phyloP scores from a whole-genome alignment of 2,797 vertebrate species.

The Sebastes matsubarae region DNA sequence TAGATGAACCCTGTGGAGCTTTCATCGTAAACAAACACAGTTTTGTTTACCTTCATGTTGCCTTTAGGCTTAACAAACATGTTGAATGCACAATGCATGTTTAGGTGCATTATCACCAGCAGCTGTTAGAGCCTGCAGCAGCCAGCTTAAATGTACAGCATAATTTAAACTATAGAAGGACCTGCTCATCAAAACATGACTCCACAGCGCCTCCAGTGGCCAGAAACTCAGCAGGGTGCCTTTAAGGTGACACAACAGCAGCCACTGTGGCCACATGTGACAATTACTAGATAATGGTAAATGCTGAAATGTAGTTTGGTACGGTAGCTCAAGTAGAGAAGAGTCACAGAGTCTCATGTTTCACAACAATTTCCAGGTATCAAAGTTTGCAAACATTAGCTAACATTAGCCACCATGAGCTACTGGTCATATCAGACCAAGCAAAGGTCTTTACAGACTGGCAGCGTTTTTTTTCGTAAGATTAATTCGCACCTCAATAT shows the following conservation, averaged over 20 bases:
- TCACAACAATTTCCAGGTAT: background rate
- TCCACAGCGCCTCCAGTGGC: background rate
- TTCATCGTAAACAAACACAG: background rate
- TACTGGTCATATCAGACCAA: background rate
- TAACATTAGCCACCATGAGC: background rate
- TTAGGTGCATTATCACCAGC: background rate
- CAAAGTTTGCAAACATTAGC: background rate
- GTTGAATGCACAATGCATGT: background rate
- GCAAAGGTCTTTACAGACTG: background rate
- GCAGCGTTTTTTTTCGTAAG: rapidly evolving
- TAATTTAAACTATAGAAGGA: background rate
- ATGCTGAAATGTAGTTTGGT: background rate
- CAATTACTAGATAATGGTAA: background rate
- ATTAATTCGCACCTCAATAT: too few relatives aligned
- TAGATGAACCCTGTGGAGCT: background rate
- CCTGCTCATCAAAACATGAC: background rate
- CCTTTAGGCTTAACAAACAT: background rate
- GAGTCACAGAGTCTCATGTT: background rate
- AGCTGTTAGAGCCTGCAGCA: background rate
- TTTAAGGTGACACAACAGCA: background rate
- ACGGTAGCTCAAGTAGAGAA: background rate
- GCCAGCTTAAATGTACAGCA: background rate
- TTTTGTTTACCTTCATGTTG: background rate
- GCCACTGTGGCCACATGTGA: background rate
- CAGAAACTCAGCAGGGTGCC: background rate